Evolutionary conservation across 2,113 vertebrate species (phyloP).

Genomic region (Varanus salvator): DNA sequence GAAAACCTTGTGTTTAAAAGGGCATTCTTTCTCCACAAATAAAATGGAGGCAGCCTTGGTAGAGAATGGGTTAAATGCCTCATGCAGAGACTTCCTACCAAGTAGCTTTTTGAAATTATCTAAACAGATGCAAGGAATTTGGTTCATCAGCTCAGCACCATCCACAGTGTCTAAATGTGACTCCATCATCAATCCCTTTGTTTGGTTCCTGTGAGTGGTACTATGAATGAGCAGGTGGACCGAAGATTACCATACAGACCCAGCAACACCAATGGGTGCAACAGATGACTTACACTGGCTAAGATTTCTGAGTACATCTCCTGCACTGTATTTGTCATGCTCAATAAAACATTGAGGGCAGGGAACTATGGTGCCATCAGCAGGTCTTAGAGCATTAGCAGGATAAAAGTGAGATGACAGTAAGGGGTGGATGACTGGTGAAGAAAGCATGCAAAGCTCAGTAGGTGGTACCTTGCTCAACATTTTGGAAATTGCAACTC

Average conservation of each 20-base stretch:
- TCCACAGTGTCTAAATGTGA: neutral
- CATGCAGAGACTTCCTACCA: neutral
- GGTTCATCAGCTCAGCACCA: neutral
- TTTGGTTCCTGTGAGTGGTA: neutral
- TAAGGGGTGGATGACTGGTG: neutral
- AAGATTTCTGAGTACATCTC: neutral
- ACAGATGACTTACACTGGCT: conserved; percentile 1
- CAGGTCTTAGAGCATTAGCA: neutral
- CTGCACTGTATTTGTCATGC: neutral
- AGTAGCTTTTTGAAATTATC: neutral
- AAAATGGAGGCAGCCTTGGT: too few species aligned
- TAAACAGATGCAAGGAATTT: neutral
- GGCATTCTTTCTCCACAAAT: too few species aligned
- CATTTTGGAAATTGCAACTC: neutral
- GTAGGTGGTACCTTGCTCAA: neutral
- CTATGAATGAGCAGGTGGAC: neutral
- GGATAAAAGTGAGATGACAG: neutral
- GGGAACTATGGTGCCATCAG: neutral
- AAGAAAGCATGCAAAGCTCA: neutral
- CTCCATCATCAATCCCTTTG: neutral
- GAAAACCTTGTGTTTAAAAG: too few species aligned
- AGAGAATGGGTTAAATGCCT: too few species aligned
- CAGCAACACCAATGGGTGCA: neutral
- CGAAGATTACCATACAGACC: conserved; percentile 1
- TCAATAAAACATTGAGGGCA: neutral